Evolutionary conservation across 2,888 invertebrate species (phyloP), one percentile per base, ranked within the genome.

Genomic region (Idaea dimidiata): DNA sequence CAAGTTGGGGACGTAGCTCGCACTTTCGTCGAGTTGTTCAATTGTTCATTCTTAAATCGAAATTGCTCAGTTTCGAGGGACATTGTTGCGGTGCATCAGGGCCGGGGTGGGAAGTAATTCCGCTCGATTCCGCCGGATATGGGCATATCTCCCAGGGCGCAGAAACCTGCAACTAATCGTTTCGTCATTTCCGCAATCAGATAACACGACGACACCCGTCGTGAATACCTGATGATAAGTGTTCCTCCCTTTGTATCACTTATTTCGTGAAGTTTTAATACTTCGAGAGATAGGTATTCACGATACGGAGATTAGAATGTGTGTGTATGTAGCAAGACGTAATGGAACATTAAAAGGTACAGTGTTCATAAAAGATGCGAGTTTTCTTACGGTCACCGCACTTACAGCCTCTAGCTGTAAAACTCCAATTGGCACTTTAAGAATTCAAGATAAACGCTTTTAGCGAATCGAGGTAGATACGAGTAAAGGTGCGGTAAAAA

Each of bases 131-230:
- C 91, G 86, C 72, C 88, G 90, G 90, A 91, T 87, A 89, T 43
- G 14, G 43, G 14, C 86, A 88, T 86, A 83, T 86, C 84, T 86
- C 83, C 77, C 79, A 79, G 79, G 82, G 79, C 80, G 80, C 79
- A 78, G 77, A 82, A 43, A 82, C 85, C 81, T 89, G 85, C 86
- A 83, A 87, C 89, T 89, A 91, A 90, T 89, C 91, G 86, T 80
- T 85, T 83, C 83, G 88, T 89, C 88, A 91, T 91, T 90, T 91
- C 91, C 91, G 86, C 83, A 83, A 87, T 88, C 84, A 83, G 83
- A 84, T 84, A 82, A 80, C 75, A 72, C 79, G 78, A 79, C 81
- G 79, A 77, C 78, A 72, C 76, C 71, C 76, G 78, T 79, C 83
- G 72, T 83, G 86, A 87, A 89, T 89, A 86, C 80, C 81, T 84